Percentiles rank a stretch among this genome's conserved stretches.
Conservation (phyloP, 2,888 invertebrate species). For the Lacanobia oleracea region DNA sequence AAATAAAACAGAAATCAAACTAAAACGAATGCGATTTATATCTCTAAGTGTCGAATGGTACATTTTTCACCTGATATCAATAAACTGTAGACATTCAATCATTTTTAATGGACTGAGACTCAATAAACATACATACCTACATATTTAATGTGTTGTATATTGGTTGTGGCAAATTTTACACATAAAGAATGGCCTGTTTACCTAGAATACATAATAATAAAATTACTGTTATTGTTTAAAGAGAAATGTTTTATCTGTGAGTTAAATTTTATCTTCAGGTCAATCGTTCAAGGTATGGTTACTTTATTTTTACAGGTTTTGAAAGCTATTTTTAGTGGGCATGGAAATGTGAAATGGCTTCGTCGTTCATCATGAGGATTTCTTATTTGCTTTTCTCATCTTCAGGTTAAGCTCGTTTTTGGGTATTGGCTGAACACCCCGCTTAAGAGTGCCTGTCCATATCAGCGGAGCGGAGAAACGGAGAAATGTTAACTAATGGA, state of each 20-base stretch:
- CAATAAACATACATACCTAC: constrained; percentile 60
- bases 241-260: constrained; percentile 29
- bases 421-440: too few species aligned
- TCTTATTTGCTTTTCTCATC: neutral
- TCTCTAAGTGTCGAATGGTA: constrained; percentile 27
- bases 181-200: constrained; percentile 39
- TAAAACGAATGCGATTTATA: constrained; percentile 50
- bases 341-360: neutral
- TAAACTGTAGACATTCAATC: constrained; percentile 46
- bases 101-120: constrained; percentile 43
- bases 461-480: too few species aligned
- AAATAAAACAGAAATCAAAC: constrained; percentile 31
- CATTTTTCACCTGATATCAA: constrained; percentile 46
- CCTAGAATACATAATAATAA: constrained; percentile 26
- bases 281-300: neutral
- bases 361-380: neutral
- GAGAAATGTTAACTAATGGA: too few species aligned
- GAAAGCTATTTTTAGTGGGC: neutral
- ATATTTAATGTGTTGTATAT: constrained; percentile 39
- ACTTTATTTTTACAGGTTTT: neutral
- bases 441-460: too few species aligned
- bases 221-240: constrained; percentile 21
- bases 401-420: too few species aligned
- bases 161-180: constrained; percentile 36
- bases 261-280: constrained; percentile 37